Evolutionary conservation across 2,888 invertebrate genomes (phyloP).

Genomic region (Matsumyia berberina): DNA sequence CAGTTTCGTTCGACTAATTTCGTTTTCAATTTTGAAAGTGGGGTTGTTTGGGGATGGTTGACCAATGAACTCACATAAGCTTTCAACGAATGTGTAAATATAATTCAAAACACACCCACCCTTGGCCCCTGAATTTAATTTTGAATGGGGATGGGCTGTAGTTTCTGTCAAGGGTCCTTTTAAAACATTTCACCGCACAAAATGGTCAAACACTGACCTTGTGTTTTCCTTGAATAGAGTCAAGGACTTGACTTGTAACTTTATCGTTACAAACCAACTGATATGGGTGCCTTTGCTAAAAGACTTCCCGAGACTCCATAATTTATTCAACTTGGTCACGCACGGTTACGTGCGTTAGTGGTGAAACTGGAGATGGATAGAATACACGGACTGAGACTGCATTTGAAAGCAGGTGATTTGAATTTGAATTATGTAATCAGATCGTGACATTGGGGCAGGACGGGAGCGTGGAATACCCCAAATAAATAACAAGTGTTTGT

Average conservation of each 20-base stretch:
- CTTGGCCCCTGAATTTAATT: background rate
- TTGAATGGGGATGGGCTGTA: background rate
- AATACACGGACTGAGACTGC: slow-evolving; percentile 37
- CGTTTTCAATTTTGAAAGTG: slow-evolving; percentile 11
- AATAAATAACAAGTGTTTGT: slow-evolving; percentile 9
- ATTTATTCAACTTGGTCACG: slow-evolving; percentile 69
- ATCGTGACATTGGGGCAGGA: slow-evolving; percentile 53
- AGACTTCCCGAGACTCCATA: slow-evolving; percentile 31
- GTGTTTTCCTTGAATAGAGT: slow-evolving; percentile 1
- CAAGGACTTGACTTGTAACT: slow-evolving; percentile 15
- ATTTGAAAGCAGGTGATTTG: slow-evolving; percentile 36
- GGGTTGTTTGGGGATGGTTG: slow-evolving; percentile 6
- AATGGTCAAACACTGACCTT: slow-evolving; percentile 6
- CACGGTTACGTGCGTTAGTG: slow-evolving; percentile 45
- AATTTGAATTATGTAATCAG: slow-evolving; percentile 58
- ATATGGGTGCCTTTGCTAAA: slow-evolving; percentile 37
- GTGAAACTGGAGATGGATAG: slow-evolving; percentile 18
- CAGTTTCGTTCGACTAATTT: slow-evolving; percentile 18
- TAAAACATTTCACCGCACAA: background rate
- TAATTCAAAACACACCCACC: background rate
- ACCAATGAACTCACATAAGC: slow-evolving; percentile 14
- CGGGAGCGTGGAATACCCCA: background rate
- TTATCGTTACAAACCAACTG: slow-evolving; percentile 3
- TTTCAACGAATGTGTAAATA: background rate
- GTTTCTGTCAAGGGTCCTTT: background rate